Conservation (phyloP, 1,140 invertebrate species). For the Colletes latitarsis region DNA sequence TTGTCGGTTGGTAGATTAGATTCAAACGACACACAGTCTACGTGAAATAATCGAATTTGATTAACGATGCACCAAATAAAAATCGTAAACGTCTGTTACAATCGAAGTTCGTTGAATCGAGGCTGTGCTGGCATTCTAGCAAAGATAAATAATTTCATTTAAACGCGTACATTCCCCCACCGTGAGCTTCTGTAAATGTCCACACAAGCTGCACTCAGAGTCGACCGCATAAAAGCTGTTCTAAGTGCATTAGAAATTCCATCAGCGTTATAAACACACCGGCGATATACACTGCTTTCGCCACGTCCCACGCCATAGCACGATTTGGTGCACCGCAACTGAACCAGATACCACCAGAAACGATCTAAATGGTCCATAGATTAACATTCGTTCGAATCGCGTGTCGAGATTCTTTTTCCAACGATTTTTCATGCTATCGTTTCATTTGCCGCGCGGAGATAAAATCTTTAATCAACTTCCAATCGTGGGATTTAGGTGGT, state of each 20-base stretch:
- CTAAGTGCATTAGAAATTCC: constrained; percentile 53
- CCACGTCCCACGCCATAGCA: not conserved
- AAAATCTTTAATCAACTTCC: not conserved
- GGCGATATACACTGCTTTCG: not conserved
- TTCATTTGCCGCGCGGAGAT: not conserved
- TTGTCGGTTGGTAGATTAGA: too few species aligned
- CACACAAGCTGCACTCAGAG: constrained; percentile 26
- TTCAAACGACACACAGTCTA: too few species aligned
- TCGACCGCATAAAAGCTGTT: constrained; percentile 45
- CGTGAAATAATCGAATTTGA: too few species aligned
- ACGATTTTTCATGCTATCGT: not conserved
- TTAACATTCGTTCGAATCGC: not conserved
- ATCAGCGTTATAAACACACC: constrained; percentile 58
- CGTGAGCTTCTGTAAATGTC: constrained; percentile 26
- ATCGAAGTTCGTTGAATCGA: too few species aligned
- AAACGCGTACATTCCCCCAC: not conserved
- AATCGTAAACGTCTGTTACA: too few species aligned
- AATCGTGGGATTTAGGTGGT: not conserved
- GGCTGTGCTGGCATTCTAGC: not conserved
- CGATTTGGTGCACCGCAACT: constrained; percentile 11
- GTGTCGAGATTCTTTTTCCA: constrained; percentile 6
- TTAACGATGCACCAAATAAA: too few species aligned
- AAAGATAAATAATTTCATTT: constrained; percentile 46
- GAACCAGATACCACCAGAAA: constrained; percentile 1
- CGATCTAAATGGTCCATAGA: constrained; percentile 35